Evolutionary conservation across 1,140 invertebrate genomes (phyloP).

Genomic region (Drosophila kurseongensis): DNA sequence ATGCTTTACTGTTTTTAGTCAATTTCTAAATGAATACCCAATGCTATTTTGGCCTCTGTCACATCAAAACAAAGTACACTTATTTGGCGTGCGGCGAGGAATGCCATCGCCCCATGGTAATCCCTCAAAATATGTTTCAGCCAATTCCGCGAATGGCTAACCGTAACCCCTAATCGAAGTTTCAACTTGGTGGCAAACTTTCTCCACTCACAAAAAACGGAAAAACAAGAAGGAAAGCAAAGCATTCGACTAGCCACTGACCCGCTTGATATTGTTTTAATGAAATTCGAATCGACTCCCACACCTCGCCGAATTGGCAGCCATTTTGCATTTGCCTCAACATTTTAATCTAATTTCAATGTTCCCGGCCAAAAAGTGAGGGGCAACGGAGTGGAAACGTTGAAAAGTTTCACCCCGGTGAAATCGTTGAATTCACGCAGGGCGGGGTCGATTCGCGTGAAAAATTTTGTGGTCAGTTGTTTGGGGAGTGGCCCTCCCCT

Average conservation of each 20-base stretch:
- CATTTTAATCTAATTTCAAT: slow-evolving; percentile 71
- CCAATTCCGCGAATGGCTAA: slow-evolving; percentile 40
- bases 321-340: slow-evolving; percentile 60
- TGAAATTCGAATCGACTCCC: slow-evolving; percentile 47
- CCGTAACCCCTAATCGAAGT: slow-evolving; percentile 40
- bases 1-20: too few relatives aligned
- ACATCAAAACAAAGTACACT: not conserved
- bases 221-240: not conserved
- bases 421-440: slow-evolving; percentile 5
- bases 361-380: slow-evolving; percentile 33
- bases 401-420: slow-evolving; percentile 32
- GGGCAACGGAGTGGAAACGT: slow-evolving; percentile 38
- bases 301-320: slow-evolving; percentile 21
- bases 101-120: slow-evolving; percentile 12
- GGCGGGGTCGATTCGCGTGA: slow-evolving; percentile 23
- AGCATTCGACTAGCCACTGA: slow-evolving; percentile 4
- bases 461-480: slow-evolving; percentile 46
- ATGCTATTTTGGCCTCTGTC: not conserved
- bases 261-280: slow-evolving; percentile 50
- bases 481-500: not conserved
- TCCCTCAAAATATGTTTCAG: slow-evolving; percentile 31
- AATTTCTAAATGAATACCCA: too few relatives aligned
- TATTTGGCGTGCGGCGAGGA: not conserved
- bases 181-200: slow-evolving; percentile 25
- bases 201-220: not conserved